Conservation (phyloP, 2,113 vertebrate species). For the Tyrannus savana region DNA sequence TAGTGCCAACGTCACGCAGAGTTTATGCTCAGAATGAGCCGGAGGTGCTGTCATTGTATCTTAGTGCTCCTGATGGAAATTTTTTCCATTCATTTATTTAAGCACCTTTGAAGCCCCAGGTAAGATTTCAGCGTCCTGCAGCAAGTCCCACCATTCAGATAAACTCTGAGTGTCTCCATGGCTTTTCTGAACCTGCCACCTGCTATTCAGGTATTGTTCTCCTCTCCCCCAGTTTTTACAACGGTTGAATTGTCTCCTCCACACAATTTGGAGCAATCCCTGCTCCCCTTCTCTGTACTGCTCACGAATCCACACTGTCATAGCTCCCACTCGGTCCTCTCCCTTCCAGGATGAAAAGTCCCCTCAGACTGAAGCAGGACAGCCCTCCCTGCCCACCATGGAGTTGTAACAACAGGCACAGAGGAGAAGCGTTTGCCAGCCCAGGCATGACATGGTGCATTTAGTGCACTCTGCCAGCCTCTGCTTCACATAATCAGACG, state of each 20-base stretch:
- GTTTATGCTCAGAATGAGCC: neutral
- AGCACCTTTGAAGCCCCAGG: neutral
- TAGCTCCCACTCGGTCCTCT: rapidly evolving
- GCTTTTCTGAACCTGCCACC: neutral
- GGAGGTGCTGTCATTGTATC: neutral
- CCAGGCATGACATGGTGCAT: neutral
- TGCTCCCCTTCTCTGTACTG: neutral
- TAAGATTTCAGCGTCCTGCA: neutral
- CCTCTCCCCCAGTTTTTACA: neutral
- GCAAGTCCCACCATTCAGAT: neutral
- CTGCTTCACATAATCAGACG: neutral
- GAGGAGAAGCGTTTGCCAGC: neutral
- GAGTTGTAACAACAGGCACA: neutral
- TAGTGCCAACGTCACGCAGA: neutral
- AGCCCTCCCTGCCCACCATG: rapidly evolving
- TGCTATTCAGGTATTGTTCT: neutral
- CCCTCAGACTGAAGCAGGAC: neutral
- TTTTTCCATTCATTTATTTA: neutral
- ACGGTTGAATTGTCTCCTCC: neutral
- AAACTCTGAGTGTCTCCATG: neutral
- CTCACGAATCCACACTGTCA: neutral
- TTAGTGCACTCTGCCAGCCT: neutral
- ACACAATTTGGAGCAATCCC: neutral
- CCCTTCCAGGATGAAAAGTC: neutral
- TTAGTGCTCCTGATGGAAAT: neutral